These are phyloP conservation scores for Glossosoma conforme DNA, from an alignment of 1,140 invertebrate species.

Conservation along the genomic window DNA sequence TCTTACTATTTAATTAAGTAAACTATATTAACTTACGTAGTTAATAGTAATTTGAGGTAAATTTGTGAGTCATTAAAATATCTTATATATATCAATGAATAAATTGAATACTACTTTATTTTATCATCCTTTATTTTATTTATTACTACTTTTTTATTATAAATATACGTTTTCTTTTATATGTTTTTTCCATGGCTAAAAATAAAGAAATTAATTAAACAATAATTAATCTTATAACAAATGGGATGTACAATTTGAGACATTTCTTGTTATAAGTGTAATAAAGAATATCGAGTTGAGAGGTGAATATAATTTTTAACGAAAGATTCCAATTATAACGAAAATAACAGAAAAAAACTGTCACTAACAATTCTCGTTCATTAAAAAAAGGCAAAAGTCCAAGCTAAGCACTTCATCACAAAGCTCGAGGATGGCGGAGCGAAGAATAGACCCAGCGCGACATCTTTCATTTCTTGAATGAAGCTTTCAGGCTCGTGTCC, in stretches of 20 bases:
- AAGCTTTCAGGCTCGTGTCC: conserved; percentile 8
- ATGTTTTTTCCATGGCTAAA: no score
- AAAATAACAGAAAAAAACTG: neutral
- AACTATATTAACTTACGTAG: no score
- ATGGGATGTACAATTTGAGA: no score
- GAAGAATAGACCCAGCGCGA: conserved; percentile 12
- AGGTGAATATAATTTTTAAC: no score
- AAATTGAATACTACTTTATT: neutral
- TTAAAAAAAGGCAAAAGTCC: conserved; percentile 16
- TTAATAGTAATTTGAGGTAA: no score
- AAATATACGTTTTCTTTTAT: no score
- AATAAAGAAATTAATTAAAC: no score
- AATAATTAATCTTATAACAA: no score
- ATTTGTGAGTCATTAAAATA: no score
- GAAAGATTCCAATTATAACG: conserved; percentile 11
- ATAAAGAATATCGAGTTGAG: no score
- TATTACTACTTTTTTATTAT: neutral
- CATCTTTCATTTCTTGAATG: conserved; percentile 25
- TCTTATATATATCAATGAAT: neutral
- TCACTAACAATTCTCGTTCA: conserved; percentile 20
- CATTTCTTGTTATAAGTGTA: no score
- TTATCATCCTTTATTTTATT: neutral
- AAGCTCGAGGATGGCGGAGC: neutral
- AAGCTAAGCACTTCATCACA: neutral
- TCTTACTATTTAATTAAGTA: no score